Base-by-base conservation (phyloP, 2,113 vertebrate species). In the Coregonus clupeaformis region DNA sequence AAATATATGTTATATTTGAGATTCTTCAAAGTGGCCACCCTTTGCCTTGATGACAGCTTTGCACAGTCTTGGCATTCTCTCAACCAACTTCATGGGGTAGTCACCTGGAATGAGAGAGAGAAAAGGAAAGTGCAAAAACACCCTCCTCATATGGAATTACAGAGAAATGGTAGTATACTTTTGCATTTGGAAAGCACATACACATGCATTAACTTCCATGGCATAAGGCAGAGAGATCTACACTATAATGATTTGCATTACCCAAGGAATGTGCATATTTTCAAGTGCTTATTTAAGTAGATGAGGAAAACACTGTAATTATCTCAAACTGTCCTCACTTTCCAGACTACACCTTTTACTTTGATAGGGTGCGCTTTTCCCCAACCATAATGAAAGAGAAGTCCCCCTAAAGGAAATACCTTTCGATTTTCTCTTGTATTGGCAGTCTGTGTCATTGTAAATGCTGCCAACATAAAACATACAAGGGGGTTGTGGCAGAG, bases 381-480 rank as follows among this genome's bases (percentile, higher is more conserved):
- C 12, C 49, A 24, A 25, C 64, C 25, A 76, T 74, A 47, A 22
- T 68, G 3, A 55, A 18, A 62, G 29, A 57, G 68, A 72, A 69
- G 27, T 27, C 68, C 63, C 63, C 77, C 36, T 13, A 5, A 7
- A 64, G 72, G 52, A 73, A 27, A 80, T 80, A 69, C 64, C 71
- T 67, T 32, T 24, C 57, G 22, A 24, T 42, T 68, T 73, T n/a
- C n/a, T n/a, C n/a, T n/a, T n/a, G n/a, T 69, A 64, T 73, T 57
- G 47, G 68, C 32, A 27, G 59, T 7, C 27, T 27, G 12, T 72
- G 72, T 73, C 77, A 76, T 52, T 76, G 71, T 80, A 80, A 77
- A 72, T 72, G 45, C 62, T 47, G 59, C 30, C 52, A 71, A 25
- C 27, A 29, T 74, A 73, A 77, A 80, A 73, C 60, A 32, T n/a